Evolutionary conservation across 2,888 invertebrate genomes (phyloP).

Genomic region (Anarsia innoxiella): DNA sequence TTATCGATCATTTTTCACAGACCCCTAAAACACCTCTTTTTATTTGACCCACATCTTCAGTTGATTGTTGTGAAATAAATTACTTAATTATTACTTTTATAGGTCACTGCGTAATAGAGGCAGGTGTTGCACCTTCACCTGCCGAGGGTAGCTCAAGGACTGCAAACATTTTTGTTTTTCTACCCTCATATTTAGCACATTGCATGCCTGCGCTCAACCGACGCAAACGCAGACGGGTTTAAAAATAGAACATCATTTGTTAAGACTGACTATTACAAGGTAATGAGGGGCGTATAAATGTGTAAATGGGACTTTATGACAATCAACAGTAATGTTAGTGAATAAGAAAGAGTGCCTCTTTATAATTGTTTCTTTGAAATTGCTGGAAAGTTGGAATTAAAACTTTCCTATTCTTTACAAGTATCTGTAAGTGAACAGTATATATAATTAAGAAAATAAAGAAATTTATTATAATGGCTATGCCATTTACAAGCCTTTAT

Average conservation of each 20-base stretch:
- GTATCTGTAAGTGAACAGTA: no score
- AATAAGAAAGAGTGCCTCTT: no score
- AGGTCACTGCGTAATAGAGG: conserved; percentile 64
- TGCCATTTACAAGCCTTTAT: no score
- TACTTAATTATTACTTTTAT: conserved; percentile 71
- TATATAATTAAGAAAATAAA: no score
- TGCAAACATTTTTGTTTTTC: conserved; percentile 33
- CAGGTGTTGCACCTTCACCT: conserved; percentile 65
- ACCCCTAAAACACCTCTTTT: conserved; percentile 39
- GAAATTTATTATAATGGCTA: no score
- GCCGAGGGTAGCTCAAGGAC: conserved; percentile 63
- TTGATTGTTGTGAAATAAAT: conserved; percentile 59
- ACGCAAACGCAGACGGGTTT: conserved; percentile 1
- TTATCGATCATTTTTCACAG: conserved; percentile 14
- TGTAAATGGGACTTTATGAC: no score
- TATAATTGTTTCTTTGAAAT: no score
- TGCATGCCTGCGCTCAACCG: not conserved
- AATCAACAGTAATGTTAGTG: no score
- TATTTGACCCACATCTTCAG: conserved; percentile 70
- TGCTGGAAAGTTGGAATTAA: no score
- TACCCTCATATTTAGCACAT: not conserved
- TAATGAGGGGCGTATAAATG: no score
- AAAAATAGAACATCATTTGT: conserved; percentile 6
- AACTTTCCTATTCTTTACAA: no score
- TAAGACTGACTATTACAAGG: not conserved